Evolutionary conservation across 2,888 invertebrate genomes (phyloP).

Genomic region (Liposcelis brunnea): DNA sequence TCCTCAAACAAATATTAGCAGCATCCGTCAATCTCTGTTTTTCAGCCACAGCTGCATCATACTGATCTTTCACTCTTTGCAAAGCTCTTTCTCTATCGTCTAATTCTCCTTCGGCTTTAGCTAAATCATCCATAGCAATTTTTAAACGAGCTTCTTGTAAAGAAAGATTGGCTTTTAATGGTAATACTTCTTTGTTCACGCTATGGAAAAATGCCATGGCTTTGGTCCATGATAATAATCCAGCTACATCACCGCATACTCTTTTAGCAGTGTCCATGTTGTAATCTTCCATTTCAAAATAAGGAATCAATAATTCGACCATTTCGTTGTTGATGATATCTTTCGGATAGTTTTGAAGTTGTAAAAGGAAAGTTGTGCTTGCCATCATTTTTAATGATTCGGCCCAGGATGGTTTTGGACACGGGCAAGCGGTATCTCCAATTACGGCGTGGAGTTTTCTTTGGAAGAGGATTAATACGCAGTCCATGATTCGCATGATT

Average conservation of each 20-base stretch:
- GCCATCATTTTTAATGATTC: slow-evolving; percentile 98
- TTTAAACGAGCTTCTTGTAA: slow-evolving; percentile 79
- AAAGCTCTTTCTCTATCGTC: slow-evolving; percentile 81
- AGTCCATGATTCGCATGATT: slow-evolving; percentile 97
- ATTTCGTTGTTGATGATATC: slow-evolving; percentile 95
- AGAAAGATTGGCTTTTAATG: slow-evolving; percentile 68
- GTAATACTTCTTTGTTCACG: slow-evolving; percentile 91
- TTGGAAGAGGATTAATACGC: slow-evolving; percentile 83
- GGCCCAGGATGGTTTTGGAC: slow-evolving; percentile 90
- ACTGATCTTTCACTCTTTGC: slow-evolving; percentile 77
- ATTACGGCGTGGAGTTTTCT: slow-evolving; percentile 66
- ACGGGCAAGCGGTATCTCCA: slow-evolving; percentile 61
- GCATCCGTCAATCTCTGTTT: slow-evolving; percentile 84
- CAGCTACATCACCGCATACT: slow-evolving; percentile 93
- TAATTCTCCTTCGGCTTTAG: slow-evolving; percentile 71
- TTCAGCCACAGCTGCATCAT: slow-evolving; percentile 82
- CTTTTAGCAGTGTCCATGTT: slow-evolving; percentile 91
- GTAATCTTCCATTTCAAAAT: slow-evolving; percentile 91
- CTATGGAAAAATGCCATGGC: slow-evolving; percentile 91
- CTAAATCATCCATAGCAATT: slow-evolving; percentile 79
- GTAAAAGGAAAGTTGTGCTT: slow-evolving; percentile 76
- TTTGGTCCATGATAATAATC: slow-evolving; percentile 87
- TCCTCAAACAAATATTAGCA: slow-evolving; percentile 78
- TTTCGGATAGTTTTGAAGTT: slow-evolving; percentile 87
- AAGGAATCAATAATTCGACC: slow-evolving; percentile 81